A percentile compares a stretch with the other conserved stretches of the same genome.
These are phyloP conservation scores for Drosophila vallismaia DNA, from an alignment of 2,888 invertebrate species.

Conservation along the genomic window DNA sequence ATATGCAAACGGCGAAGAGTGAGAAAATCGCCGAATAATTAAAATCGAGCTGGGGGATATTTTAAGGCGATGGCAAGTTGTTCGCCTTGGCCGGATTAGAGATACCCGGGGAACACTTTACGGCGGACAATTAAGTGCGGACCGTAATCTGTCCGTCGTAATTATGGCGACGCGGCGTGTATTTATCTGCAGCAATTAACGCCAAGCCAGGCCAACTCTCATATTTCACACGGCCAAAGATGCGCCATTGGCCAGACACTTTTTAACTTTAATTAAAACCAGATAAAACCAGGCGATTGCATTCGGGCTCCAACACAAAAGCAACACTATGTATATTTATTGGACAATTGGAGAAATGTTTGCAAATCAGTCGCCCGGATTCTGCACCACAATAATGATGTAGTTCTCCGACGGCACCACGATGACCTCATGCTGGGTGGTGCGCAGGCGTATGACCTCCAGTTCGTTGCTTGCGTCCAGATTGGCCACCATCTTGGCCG, in stretches of 20 bases:
- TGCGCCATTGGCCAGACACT: slow-evolving; percentile 33
- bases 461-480: slow-evolving; percentile 46
- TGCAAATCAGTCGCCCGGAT: slow-evolving; percentile 24
- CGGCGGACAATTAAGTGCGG: slow-evolving; percentile 76
- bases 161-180: slow-evolving; percentile 74
- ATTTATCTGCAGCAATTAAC: slow-evolving; percentile 81
- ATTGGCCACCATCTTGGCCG: slow-evolving; percentile 35
- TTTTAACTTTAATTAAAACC: slow-evolving; percentile 15
- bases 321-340: not conserved
- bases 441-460: slow-evolving; percentile 42
- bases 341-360: not conserved
- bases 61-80: slow-evolving; percentile 13
- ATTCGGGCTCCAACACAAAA: not conserved
- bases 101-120: slow-evolving; percentile 69
- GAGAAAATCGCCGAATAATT: slow-evolving; percentile 71
- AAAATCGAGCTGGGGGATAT: slow-evolving; percentile 67
- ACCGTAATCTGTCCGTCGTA: slow-evolving; percentile 78
- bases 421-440: slow-evolving; percentile 39
- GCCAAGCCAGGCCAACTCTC: slow-evolving; percentile 59
- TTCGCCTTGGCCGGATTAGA: slow-evolving; percentile 29
- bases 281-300: slow-evolving; percentile 3
- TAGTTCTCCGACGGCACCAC: slow-evolving; percentile 40
- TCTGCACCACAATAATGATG: slow-evolving; percentile 48
- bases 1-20: slow-evolving; percentile 50
- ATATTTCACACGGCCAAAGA: slow-evolving; percentile 73